These are phyloP conservation scores for Scopus umbretta DNA, from an alignment of 2,113 vertebrate species.

Conservation along the genomic window DNA sequence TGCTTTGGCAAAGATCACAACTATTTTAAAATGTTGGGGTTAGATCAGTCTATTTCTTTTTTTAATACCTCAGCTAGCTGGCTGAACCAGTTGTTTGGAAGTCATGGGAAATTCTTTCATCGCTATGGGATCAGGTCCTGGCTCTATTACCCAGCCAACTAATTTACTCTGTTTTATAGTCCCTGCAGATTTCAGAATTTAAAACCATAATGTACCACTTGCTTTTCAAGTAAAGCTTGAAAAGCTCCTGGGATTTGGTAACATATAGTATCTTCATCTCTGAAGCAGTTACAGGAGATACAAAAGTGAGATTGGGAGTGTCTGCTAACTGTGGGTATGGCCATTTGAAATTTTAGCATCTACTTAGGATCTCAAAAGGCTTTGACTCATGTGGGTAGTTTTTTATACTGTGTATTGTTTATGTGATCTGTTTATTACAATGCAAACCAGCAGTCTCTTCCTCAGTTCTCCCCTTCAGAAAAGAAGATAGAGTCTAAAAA, in stretches of 20 bases:
- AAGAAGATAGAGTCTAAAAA: background rate
- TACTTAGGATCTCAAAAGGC: background rate
- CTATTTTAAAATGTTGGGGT: background rate
- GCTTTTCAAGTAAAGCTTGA: conserved; percentile 12
- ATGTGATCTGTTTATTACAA: background rate
- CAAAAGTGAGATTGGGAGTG: background rate
- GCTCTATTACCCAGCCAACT: conserved; percentile 19
- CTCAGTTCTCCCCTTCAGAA: background rate
- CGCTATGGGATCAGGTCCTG: background rate
- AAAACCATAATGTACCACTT: conserved; percentile 28
- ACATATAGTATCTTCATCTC: background rate
- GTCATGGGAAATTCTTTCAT: conserved; percentile 7
- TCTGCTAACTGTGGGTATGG: background rate
- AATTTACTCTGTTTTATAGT: conserved; percentile 14
- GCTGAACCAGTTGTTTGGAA: background rate
- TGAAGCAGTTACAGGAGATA: background rate
- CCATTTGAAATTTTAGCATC: conserved; percentile 2
- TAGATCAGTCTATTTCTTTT: background rate
- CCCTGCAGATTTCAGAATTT: conserved; percentile 21
- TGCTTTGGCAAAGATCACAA: background rate
- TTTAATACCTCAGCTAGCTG: background rate
- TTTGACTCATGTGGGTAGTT: background rate
- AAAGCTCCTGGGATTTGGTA: conserved; percentile 23
- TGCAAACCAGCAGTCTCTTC: background rate
- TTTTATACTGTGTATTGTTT: background rate